These are phyloP conservation scores for Psilopogon haemacephalus DNA, from an alignment of 2,113 vertebrate species.

Conservation along the genomic window DNA sequence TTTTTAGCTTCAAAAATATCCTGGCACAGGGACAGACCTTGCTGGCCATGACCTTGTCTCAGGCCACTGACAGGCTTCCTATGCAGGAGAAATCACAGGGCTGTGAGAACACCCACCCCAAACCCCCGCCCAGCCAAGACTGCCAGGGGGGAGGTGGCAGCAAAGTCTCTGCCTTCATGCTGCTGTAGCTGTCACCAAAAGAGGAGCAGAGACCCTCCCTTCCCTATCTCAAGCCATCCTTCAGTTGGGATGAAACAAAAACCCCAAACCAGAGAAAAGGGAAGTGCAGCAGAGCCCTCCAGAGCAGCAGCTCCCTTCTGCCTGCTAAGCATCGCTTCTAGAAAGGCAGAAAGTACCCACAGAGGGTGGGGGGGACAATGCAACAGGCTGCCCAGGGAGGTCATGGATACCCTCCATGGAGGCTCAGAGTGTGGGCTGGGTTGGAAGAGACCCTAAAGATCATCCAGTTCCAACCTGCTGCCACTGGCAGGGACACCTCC, in stretches of 20 bases:
- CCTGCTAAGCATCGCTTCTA: no score
- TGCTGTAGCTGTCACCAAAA: rapidly evolving
- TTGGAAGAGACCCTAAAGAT: no score
- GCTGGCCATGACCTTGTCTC: neutral
- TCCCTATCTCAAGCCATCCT: neutral
- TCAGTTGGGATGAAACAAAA: neutral
- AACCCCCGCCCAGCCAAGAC: neutral
- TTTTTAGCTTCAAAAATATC: neutral
- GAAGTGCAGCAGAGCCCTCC: no score
- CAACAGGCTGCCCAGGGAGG: no score
- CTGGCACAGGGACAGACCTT: neutral
- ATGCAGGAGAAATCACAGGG: neutral
- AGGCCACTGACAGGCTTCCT: neutral
- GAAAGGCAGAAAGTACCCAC: no score
- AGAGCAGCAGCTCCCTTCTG: no score
- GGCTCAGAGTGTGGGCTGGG: no score
- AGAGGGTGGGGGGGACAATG: no score
- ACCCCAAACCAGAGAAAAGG: neutral
- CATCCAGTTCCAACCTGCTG: no score
- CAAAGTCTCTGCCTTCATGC: neutral
- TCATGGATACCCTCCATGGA: no score
- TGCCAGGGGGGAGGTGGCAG: neutral
- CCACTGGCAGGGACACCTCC: no score
- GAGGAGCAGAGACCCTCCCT: neutral
- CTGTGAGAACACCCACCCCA: no score